phyloP scores from a whole-genome alignment of 2,797 vertebrate genomes.

The Pteropus rufus region DNA sequence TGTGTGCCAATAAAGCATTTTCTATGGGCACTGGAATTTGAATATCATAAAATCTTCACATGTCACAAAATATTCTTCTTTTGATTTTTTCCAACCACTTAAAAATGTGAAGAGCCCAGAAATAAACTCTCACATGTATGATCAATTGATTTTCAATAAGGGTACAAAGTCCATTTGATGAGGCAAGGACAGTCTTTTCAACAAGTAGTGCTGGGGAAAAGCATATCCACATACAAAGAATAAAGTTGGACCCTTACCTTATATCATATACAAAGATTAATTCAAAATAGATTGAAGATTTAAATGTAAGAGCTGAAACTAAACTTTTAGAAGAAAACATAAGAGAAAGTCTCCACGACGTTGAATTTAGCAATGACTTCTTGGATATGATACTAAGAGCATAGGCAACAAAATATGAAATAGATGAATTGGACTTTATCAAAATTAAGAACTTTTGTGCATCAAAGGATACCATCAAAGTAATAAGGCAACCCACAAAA shows the following conservation, averaged over 20 bases:
- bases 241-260: not conserved
- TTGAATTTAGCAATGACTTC: not conserved
- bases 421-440: not conserved
- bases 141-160: not conserved
- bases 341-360: not conserved
- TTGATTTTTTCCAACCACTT: not conserved
- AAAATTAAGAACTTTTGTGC: not conserved
- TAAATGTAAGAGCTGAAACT: not conserved
- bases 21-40: not conserved
- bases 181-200: not conserved
- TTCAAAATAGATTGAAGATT: not conserved
- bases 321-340: not conserved
- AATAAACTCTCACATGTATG: not conserved
- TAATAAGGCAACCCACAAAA: not conserved
- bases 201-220: not conserved
- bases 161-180: not conserved
- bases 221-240: not conserved
- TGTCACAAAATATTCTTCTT: not conserved
- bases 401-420: not conserved
- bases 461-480: not conserved
- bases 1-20: not conserved
- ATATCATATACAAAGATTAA: not conserved
- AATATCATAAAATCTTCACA: not conserved
- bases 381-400: not conserved
- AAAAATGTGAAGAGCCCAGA: not conserved